Evolutionary conservation across 2,797 vertebrate species (phyloP).

Genomic region (Tangara arthus): DNA sequence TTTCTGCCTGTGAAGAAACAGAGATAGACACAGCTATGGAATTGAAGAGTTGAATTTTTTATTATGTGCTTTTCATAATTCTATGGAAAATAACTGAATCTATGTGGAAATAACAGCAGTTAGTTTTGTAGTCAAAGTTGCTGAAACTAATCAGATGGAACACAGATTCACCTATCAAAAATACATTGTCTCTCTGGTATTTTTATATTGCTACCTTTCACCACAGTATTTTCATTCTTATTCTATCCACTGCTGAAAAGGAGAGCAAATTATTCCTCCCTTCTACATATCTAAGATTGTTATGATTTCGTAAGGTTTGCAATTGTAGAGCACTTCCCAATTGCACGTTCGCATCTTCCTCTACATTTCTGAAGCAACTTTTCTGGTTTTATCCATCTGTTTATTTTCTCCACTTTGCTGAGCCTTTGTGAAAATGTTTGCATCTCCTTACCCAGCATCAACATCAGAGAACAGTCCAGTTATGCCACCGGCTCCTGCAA

Average conservation of each 20-base stretch:
- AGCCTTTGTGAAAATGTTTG: not conserved
- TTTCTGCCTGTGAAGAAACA: not conserved
- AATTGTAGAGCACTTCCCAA: not conserved
- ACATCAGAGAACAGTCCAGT: not conserved
- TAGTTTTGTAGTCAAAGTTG: not conserved
- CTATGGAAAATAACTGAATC: not conserved
- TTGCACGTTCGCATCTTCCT: accelerated
- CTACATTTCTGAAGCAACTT: not conserved
- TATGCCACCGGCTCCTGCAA: not conserved
- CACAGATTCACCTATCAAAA: not conserved
- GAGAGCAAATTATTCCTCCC: not conserved
- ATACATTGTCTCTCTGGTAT: not conserved
- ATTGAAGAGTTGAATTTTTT: not conserved
- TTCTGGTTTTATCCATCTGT: not conserved
- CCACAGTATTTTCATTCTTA: not conserved
- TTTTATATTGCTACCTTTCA: not conserved
- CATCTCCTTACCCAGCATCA: not conserved
- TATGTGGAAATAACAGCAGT: not conserved
- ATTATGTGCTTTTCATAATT: not conserved
- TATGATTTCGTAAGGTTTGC: not conserved
- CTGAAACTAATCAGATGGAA: not conserved
- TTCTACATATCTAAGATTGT: not conserved
- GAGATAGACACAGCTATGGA: not conserved
- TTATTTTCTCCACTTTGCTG: not conserved
- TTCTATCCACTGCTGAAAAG: not conserved